phyloP scores from a whole-genome alignment of 53 echinoderm and acorn worm genomes.

The Paracentrotus lividus region DNA sequence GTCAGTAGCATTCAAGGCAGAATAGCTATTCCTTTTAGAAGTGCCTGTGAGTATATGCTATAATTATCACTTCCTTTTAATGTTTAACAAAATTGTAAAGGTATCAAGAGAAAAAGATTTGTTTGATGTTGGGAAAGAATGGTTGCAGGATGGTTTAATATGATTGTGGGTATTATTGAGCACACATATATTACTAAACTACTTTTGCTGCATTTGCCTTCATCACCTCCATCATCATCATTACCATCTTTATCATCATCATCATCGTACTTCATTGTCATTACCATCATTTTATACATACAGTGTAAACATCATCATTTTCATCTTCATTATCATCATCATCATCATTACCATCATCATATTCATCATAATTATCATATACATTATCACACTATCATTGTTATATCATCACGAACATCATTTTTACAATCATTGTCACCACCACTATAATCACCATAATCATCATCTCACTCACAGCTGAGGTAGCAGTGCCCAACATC shows the following conservation, averaged over 20 bases:
- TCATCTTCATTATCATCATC: neutral
- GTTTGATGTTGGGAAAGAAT: neutral
- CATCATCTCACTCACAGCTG: conserved; percentile 74
- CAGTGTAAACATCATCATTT: neutral
- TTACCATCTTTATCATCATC: neutral
- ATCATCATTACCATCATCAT: neutral
- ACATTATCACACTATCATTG: neutral
- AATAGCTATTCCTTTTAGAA: conserved; percentile 89
- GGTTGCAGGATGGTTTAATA: neutral
- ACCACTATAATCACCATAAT: neutral
- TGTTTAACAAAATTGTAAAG: neutral
- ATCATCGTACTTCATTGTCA: neutral
- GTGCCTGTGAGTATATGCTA: conserved; percentile 88
- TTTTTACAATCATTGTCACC: neutral
- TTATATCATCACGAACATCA: neutral
- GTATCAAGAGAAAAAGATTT: neutral
- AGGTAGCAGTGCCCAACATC: conserved; percentile 80
- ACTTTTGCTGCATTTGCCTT: no score
- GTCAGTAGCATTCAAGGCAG: conserved; percentile 90
- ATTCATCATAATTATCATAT: neutral
- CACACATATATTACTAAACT: no score
- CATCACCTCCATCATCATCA: neutral
- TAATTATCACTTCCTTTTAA: neutral
- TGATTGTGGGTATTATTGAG: no score
- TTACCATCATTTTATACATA: no score